Evolutionary conservation across 2,797 vertebrate genomes (phyloP).

Genomic region (Lophius americanus): DNA sequence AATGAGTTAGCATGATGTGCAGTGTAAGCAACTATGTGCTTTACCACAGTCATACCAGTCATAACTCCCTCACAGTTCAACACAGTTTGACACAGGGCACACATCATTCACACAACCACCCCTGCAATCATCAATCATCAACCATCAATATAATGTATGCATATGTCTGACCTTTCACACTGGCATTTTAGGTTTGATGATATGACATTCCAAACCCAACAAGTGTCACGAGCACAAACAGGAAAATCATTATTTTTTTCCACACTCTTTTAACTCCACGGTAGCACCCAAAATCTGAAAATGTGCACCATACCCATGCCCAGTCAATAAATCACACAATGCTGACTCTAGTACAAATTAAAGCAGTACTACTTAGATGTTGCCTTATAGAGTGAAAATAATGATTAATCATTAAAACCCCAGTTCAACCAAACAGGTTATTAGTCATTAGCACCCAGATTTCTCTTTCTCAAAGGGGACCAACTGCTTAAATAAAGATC

Average conservation of each 20-base stretch:
- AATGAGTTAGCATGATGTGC: conserved; percentile 55
- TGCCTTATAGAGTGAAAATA: conserved; percentile 45
- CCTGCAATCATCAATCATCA: conserved; percentile 31
- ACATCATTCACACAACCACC: conserved; percentile 27
- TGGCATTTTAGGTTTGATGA: conserved; percentile 37
- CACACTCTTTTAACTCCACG: conserved; percentile 45
- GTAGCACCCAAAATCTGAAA: conserved; percentile 28
- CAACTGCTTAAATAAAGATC: conserved; percentile 12
- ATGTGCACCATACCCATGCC: conserved; percentile 60
- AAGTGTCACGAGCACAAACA: conserved; percentile 47
- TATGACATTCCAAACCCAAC: conserved; percentile 47
- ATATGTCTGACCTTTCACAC: conserved; percentile 26
- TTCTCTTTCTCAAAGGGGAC: conserved; percentile 66
- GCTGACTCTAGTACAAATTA: conserved; percentile 38
- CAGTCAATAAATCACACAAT: conserved; percentile 36
- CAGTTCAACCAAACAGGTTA: conserved; percentile 67
- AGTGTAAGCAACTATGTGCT: conserved; percentile 52
- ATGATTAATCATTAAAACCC: conserved; percentile 51
- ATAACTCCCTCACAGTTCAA: conserved; percentile 26
- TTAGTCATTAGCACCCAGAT: conserved; percentile 68
- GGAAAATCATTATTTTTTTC: conserved; percentile 27
- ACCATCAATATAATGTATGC: conserved; percentile 2
- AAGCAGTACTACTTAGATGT: conserved; percentile 36
- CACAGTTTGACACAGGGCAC: conserved; percentile 16
- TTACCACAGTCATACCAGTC: conserved; percentile 39